These are phyloP conservation scores for Blastomussa wellsi DNA, from an alignment of 92 coral and sea anemone species.

Conservation along the genomic window DNA sequence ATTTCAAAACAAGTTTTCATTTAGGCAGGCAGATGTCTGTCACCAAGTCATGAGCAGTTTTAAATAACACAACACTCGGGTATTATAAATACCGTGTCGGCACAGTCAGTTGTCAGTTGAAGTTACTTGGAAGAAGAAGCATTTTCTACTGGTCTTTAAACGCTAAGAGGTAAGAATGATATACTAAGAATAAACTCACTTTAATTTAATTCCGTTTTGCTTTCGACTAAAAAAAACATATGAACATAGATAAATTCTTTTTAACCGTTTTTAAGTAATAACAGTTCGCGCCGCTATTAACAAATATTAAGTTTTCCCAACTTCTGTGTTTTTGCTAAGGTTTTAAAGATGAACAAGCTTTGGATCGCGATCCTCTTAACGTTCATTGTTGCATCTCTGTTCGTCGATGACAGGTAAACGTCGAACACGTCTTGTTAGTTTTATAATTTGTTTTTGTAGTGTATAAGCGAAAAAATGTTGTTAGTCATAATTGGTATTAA, in stretches of 20 bases:
- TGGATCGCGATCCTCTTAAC: neutral
- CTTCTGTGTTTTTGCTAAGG: neutral
- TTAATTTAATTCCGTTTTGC: neutral
- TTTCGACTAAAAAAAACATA: neutral
- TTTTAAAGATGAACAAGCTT: neutral
- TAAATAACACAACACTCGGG: neutral
- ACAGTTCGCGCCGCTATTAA: neutral
- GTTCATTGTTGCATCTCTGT: constrained; percentile 18
- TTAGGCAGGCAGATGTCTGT: neutral
- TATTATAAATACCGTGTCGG: neutral
- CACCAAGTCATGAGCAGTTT: neutral
- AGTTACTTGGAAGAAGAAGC: neutral
- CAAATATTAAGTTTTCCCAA: no score
- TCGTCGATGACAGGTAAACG: constrained; percentile 26
- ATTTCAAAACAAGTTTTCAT: neutral
- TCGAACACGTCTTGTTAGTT: no score
- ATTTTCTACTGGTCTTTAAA: neutral
- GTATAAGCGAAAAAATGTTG: no score
- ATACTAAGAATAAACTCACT: neutral
- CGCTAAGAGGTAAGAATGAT: neutral
- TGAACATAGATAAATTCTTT: neutral
- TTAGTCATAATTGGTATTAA: no score
- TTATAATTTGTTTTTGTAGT: no score
- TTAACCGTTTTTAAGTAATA: neutral
- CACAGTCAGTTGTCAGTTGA: neutral